Percentiles rank a stretch among this genome's conserved stretches.
Conservation (phyloP, 2,888 invertebrate genomes). For the Clistopyga incitator region DNA sequence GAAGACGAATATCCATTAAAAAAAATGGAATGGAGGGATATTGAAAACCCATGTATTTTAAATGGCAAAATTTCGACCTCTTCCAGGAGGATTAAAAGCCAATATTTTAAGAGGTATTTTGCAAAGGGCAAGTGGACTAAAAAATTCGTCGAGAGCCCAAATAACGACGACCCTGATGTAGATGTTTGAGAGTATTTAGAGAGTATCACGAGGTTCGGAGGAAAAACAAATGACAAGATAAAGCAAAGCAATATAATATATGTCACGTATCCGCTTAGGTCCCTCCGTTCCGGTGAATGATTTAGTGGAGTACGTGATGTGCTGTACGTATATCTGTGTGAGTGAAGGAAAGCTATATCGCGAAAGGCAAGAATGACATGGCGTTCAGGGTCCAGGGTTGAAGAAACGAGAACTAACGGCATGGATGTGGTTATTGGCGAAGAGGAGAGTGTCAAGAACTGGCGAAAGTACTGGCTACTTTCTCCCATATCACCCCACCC, state of each 20-base stretch:
- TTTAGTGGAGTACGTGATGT: conserved; percentile 32
- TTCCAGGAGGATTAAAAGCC: too few species aligned
- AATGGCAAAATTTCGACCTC: too few species aligned
- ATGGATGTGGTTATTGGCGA: conserved; percentile 75
- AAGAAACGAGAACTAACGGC: conserved; percentile 65
- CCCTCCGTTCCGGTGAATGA: neutral
- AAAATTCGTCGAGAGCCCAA: too few species aligned
- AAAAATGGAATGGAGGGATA: too few species aligned
- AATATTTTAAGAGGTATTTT: too few species aligned
- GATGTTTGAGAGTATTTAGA: too few species aligned
- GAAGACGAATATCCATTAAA: too few species aligned
- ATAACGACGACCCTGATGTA: too few species aligned
- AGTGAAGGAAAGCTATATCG: conserved; percentile 1
- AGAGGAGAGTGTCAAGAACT: conserved; percentile 77
- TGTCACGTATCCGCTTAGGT: neutral
- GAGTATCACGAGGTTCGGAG: too few species aligned
- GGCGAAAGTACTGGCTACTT: conserved; percentile 60
- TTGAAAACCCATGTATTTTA: too few species aligned
- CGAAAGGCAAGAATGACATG: conserved; percentile 42
- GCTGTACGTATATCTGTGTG: conserved; percentile 4
- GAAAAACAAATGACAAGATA: neutral
- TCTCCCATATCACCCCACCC: conserved; percentile 31
- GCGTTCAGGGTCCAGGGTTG: conserved; percentile 68
- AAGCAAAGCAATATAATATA: neutral
- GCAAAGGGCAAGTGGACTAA: too few species aligned